Evolutionary conservation across 2,888 invertebrate species (phyloP).

Genomic region (Tetragnatha montana): DNA sequence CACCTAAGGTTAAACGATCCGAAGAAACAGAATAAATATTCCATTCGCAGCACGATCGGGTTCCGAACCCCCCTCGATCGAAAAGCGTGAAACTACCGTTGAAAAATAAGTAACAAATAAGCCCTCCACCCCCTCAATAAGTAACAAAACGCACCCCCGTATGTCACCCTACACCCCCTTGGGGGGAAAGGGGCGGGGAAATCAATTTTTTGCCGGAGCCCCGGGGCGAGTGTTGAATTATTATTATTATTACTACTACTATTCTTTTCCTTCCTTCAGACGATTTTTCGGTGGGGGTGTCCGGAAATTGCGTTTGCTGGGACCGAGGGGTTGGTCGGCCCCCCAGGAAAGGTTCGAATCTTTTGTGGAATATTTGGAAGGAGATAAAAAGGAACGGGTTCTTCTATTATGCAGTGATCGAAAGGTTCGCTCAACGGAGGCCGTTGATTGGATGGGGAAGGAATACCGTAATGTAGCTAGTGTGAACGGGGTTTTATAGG

Average conservation of each 20-base stretch:
- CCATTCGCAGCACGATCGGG: neutral
- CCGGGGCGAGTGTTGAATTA: neutral
- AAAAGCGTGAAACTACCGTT: neutral
- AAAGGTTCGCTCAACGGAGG: neutral
- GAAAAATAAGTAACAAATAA: constrained; percentile 1
- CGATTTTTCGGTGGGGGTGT: constrained; percentile 30
- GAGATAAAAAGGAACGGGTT: constrained; percentile 16
- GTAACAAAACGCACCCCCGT: neutral
- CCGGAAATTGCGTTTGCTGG: constrained; percentile 65
- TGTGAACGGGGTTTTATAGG: no score
- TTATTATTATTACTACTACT: neutral
- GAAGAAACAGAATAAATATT: neutral
- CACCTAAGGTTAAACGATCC: neutral
- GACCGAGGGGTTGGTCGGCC: constrained; percentile 1
- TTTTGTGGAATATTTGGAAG: constrained; percentile 31
- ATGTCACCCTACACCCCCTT: constrained; percentile 5
- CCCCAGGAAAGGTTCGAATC: neutral
- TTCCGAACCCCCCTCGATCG: neutral
- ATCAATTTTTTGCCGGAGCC: constrained; percentile 23
- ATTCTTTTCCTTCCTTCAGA: neutral
- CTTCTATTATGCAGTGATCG: neutral
- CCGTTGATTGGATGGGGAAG: neutral
- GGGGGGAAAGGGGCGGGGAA: neutral
- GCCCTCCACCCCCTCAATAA: neutral
- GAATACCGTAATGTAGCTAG: neutral